Base-by-base conservation (phyloP, 2,888 invertebrate genomes). In the Machimus atricapillus region DNA sequence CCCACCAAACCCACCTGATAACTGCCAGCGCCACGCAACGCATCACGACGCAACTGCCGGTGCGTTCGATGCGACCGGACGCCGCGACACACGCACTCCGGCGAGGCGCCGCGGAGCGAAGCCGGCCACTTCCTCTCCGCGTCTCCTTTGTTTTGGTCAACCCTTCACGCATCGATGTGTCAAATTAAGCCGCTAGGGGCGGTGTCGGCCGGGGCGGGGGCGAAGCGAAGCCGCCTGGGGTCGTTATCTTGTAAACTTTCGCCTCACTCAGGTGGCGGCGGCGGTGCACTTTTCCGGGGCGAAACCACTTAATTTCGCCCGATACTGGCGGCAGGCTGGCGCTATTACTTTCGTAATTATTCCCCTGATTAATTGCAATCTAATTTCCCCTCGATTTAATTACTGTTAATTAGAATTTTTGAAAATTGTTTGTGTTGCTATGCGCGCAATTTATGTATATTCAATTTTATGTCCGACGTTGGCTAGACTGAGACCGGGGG, bases 341-440 rank as follows among this genome's bases (percentile, higher is more conserved):
- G 79, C 46, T 23, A 31, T 79, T 79, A 43, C 46, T 79, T 52
- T 46, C 31, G 37, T 79, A 79, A 52, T 43, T 46, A 52, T 52
- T 79, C 31, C 31, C 46, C 79, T 46, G 43, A 43, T 46, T 79
- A 43, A 79, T 46, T 79, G 19, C 46, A 52, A 52, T 79, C 79
- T 79, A 79, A 79, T 79, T 79, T 52, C 14, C 52, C 52, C 23
- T 52, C 43, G 31, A 79, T 52, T 52, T 79, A 52, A 79, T 79
- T 79, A 79, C 46, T 23, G 52, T 79, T 79, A 46, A 79, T 43
- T 52, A 79, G 46, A 79, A 79, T 79, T 79, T 79, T 79, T 79
- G 79, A 79, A 79, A 79, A 79, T 46, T 79, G 79, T 79, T 79
- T 79, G 79, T 79, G 79, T 79, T 79, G 79, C 79, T 79, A 79